A percentile compares a stretch with the other conserved stretches of the same genome.
Evolutionary conservation across 2,113 vertebrate species (phyloP).

Genomic region (Anolis carolinensis): DNA sequence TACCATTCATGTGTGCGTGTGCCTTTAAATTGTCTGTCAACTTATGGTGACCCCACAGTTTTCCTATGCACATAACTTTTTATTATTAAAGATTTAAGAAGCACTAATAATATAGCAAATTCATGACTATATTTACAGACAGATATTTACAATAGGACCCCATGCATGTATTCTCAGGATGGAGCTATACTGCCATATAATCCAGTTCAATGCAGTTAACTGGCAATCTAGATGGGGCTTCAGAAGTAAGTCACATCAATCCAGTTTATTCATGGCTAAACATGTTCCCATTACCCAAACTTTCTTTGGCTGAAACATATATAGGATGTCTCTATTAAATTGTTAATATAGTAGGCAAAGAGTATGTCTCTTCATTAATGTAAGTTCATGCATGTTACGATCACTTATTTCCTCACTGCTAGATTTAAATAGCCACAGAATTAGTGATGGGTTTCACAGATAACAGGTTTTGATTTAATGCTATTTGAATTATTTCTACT

Average conservation of each 20-base stretch:
- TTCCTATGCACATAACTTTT: not conserved
- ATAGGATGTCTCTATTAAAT: not conserved
- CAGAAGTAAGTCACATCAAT: too few species aligned
- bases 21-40: too few species aligned
- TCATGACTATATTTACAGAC: not conserved
- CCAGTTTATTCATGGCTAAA: too few species aligned
- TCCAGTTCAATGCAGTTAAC: too few species aligned
- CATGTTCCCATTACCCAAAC: not conserved
- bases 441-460: not conserved
- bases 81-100: not conserved
- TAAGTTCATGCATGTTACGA: not conserved
- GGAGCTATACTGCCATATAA: too few species aligned
- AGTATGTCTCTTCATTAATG: conserved; percentile 1
- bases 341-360: not conserved
- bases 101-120: not conserved
- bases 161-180: not conserved
- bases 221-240: too few species aligned
- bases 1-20: not conserved
- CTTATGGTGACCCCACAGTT: too few species aligned
- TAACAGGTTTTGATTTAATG: not conserved
- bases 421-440: not conserved
- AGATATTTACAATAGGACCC: not conserved
- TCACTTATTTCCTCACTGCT: not conserved
- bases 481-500: not conserved
- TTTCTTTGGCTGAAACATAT: too few species aligned